These are phyloP conservation scores for Bhutanitis thaidina DNA, from an alignment of 2,888 invertebrate genomes.

Conservation along the genomic window DNA sequence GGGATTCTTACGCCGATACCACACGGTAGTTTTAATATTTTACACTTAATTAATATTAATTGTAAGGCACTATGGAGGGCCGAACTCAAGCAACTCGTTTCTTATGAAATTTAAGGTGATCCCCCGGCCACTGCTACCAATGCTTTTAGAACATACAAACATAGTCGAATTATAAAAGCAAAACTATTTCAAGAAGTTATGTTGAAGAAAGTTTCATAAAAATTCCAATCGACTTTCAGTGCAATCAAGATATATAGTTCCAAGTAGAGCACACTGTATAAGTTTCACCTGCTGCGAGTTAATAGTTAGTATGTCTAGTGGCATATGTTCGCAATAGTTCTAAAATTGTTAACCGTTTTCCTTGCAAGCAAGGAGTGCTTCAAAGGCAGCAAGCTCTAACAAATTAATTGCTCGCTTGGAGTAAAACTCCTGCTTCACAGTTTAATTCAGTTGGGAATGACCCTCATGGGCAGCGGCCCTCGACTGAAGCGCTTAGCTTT, in stretches of 20 bases:
- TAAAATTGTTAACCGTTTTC: constrained; percentile 43
- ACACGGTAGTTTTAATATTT: too few species aligned
- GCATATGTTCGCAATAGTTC: constrained; percentile 37
- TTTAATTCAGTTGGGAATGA: constrained; percentile 44
- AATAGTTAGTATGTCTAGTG: constrained; percentile 16
- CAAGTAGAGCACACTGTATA: constrained; percentile 2
- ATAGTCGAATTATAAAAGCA: too few species aligned
- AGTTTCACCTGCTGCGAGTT: constrained; percentile 9
- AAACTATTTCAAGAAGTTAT: constrained; percentile 4
- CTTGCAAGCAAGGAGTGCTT: constrained; percentile 30
- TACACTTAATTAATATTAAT: too few species aligned
- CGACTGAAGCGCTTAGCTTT: constrained; percentile 26
- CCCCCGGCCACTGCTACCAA: too few species aligned
- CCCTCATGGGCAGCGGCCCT: constrained; percentile 26
- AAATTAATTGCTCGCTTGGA: constrained; percentile 59
- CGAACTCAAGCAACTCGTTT: too few species aligned
- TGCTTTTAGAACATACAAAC: too few species aligned
- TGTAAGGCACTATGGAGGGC: too few species aligned
- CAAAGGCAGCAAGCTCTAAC: constrained; percentile 47
- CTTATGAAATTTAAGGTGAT: too few species aligned
- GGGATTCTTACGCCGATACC: too few species aligned
- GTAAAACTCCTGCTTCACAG: constrained; percentile 41
- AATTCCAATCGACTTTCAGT: background rate
- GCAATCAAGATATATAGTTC: constrained; percentile 5
- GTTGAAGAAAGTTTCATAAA: background rate